Evolutionary conservation across 2,113 vertebrate genomes (phyloP).

Genomic region (Oryzias celebensis): DNA sequence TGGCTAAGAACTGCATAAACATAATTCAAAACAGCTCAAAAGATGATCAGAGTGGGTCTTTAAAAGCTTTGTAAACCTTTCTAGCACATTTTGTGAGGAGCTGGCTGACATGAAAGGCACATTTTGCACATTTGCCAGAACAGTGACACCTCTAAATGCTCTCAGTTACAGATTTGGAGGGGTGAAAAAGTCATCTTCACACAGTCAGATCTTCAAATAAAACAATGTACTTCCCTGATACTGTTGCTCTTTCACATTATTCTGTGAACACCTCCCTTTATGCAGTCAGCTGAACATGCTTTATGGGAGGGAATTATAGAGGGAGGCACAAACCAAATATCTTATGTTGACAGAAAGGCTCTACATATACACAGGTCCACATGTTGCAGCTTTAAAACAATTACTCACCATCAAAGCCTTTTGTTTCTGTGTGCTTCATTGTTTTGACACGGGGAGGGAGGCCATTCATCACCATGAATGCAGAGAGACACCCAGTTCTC

Average conservation of each 20-base stretch:
- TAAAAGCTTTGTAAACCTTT: conserved; percentile 38
- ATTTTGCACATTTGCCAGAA: conserved; percentile 7
- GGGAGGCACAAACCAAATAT: conserved; percentile 48
- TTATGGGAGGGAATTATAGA: conserved; percentile 45
- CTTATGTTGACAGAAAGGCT: conserved; percentile 54
- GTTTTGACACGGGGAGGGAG: conserved; percentile 52
- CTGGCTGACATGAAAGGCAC: conserved; percentile 30
- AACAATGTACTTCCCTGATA: background rate
- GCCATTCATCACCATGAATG: conserved; percentile 63
- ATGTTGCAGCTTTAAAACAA: conserved; percentile 48
- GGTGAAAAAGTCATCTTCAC: conserved; percentile 27
- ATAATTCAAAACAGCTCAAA: no score
- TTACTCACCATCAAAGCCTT: conserved; percentile 65
- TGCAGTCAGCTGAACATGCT: conserved; percentile 46
- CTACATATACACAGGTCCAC: conserved; percentile 47
- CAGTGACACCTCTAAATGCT: conserved; percentile 9
- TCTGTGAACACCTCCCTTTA: conserved; percentile 24
- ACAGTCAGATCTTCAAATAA: conserved; percentile 20
- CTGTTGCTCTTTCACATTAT: conserved; percentile 21
- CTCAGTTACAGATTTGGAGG: conserved; percentile 17
- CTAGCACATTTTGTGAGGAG: conserved; percentile 19
- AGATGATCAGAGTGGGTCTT: background rate
- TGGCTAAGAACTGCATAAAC: no score
- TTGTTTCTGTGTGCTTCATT: conserved; percentile 65
- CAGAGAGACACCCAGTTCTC: conserved; percentile 35